phyloP scores from a whole-genome alignment of 2,888 invertebrate genomes.

The Andrena haemorrhoa region DNA sequence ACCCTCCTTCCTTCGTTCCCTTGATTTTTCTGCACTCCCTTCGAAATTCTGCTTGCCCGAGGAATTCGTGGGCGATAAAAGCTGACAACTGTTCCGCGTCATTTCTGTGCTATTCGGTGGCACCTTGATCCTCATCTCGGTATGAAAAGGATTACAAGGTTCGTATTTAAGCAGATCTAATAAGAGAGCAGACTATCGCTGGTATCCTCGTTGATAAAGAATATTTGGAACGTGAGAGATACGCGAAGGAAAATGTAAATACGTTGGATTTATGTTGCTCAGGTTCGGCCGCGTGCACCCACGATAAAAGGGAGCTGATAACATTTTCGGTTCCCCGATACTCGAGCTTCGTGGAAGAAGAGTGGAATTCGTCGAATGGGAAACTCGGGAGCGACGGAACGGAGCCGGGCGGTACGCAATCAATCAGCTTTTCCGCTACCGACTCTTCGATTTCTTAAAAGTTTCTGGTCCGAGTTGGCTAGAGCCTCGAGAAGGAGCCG shows the following conservation, averaged over 20 bases:
- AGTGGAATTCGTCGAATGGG: too few relatives aligned
- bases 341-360: too few relatives aligned
- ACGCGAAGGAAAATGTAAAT: constrained; percentile 27
- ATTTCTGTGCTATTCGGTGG: background rate
- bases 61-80: background rate
- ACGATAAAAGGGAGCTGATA: constrained; percentile 25
- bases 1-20: background rate
- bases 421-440: background rate
- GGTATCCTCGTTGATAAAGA: constrained; percentile 25
- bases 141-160: constrained; percentile 7
- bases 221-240: constrained; percentile 30
- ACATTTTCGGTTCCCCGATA: background rate
- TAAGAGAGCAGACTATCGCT: background rate
- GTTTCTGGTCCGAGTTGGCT: background rate
- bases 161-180: background rate
- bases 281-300: constrained; percentile 3
- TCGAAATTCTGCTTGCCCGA: background rate
- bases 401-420: too few relatives aligned
- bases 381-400: too few relatives aligned
- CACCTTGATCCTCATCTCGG: constrained; percentile 5
- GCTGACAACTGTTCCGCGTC: background rate
- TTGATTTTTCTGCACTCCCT: background rate
- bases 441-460: background rate
- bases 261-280: constrained; percentile 26
- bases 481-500: too few relatives aligned